These are phyloP conservation scores for Isoperla grammatica DNA, from an alignment of 2,888 invertebrate species.

Conservation along the genomic window DNA sequence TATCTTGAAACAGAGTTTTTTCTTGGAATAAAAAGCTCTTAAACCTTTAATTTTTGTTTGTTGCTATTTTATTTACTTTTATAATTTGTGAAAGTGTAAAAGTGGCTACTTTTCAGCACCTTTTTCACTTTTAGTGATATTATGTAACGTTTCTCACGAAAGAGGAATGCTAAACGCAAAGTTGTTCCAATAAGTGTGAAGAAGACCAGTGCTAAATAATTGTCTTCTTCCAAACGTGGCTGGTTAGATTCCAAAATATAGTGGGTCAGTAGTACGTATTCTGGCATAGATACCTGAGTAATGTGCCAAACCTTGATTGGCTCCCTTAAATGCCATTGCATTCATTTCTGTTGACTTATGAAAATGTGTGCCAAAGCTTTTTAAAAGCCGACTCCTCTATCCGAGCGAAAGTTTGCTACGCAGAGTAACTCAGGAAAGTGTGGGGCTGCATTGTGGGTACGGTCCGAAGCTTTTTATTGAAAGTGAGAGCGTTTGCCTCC, in stretches of 20 bases:
- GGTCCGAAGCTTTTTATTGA: background rate
- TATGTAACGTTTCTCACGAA: too few relatives aligned
- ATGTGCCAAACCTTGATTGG: too few relatives aligned
- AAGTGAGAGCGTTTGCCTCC: background rate
- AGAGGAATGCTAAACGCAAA: too few relatives aligned
- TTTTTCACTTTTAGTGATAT: background rate
- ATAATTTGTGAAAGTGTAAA: background rate
- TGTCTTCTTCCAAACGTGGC: too few relatives aligned
- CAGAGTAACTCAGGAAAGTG: slow-evolving; percentile 26
- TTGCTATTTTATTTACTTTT: too few relatives aligned
- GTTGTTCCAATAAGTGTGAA: too few relatives aligned
- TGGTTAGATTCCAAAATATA: too few relatives aligned
- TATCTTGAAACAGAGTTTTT: slow-evolving; percentile 1
- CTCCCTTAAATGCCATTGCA: too few relatives aligned
- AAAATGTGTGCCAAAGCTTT: slow-evolving; percentile 14
- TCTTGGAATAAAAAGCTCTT: slow-evolving; percentile 1
- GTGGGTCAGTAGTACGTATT: too few relatives aligned
- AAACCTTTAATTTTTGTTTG: background rate
- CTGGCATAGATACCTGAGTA: too few relatives aligned
- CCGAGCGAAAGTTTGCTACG: background rate
- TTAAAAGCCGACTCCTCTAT: background rate
- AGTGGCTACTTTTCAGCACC: background rate
- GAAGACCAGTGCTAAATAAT: too few relatives aligned
- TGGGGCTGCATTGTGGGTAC: slow-evolving; percentile 10
- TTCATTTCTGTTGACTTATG: slow-evolving; percentile 10